Evolutionary conservation across 2,888 invertebrate species (phyloP).

Genomic region (Callimorpha dominula): DNA sequence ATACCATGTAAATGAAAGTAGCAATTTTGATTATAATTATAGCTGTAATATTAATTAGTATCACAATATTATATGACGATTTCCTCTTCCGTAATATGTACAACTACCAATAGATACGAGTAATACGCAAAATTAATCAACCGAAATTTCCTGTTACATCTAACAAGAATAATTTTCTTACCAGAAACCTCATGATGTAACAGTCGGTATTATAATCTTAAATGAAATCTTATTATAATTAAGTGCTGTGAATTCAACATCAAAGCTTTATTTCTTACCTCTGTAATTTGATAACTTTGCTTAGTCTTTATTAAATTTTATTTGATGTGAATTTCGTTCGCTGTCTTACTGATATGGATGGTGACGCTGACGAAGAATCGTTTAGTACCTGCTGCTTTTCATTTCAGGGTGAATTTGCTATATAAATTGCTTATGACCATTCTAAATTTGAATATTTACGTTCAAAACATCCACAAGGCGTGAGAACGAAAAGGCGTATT

Average conservation of each 20-base stretch:
- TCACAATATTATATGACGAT: too few species aligned
- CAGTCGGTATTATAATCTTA: conserved; percentile 9
- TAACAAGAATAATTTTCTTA: conserved; percentile 1
- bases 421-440: too few species aligned
- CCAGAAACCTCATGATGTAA: conserved; percentile 22
- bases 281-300: conserved; percentile 34
- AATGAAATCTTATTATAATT: conserved; percentile 31
- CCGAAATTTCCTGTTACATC: neutral
- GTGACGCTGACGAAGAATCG: neutral
- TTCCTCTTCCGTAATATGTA: neutral
- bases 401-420: too few species aligned
- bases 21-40: too few species aligned
- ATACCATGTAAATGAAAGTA: too few species aligned
- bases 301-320: conserved; percentile 36
- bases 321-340: conserved; percentile 31
- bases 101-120: neutral
- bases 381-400: too few species aligned
- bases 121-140: neutral
- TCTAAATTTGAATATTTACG: too few species aligned
- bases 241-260: conserved; percentile 26
- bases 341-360: neutral
- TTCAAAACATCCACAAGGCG: too few species aligned
- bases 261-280: conserved; percentile 28
- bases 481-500: too few species aligned
- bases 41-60: too few species aligned